Conservation (phyloP, 2,113 vertebrate genomes). For the Spilogale gracilis region DNA sequence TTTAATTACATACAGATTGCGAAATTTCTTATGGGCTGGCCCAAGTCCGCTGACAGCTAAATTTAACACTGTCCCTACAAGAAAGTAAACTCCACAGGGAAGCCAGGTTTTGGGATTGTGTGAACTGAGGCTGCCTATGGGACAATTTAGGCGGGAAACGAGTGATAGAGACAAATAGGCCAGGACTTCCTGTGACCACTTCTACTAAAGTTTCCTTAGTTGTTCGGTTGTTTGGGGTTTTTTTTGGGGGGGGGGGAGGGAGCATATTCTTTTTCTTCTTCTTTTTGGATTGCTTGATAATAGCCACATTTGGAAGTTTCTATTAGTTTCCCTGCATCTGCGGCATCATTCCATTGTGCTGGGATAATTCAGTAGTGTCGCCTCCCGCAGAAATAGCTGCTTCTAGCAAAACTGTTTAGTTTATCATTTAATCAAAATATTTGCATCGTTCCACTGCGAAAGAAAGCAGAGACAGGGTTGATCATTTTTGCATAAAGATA, state of each 20-base stretch:
- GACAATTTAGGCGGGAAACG: background rate
- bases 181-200: too few relatives aligned
- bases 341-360: slow-evolving; percentile 24
- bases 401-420: slow-evolving; percentile 62
- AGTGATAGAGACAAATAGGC: background rate
- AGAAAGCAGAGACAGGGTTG: slow-evolving; percentile 45
- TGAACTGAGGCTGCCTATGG: background rate
- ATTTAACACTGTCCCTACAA: background rate
- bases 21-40: background rate
- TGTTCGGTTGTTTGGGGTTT: background rate
- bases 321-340: slow-evolving; percentile 24
- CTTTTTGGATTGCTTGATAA: background rate
- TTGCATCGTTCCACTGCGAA: slow-evolving; percentile 59
- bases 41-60: background rate
- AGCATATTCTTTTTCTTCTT: background rate
- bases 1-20: background rate
- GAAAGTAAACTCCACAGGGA: background rate
- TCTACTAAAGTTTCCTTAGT: background rate
- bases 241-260: too few relatives aligned
- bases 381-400: slow-evolving; percentile 57
- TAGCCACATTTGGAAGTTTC: background rate
- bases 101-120: background rate
- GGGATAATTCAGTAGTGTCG: background rate
- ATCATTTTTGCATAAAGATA: slow-evolving; percentile 62
- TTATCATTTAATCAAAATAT: slow-evolving; percentile 72